Evolutionary conservation across 2,113 vertebrate species (phyloP), one percentile per base, ranked within the genome.

Genomic region (Sterrhoptilus dennistouni): DNA sequence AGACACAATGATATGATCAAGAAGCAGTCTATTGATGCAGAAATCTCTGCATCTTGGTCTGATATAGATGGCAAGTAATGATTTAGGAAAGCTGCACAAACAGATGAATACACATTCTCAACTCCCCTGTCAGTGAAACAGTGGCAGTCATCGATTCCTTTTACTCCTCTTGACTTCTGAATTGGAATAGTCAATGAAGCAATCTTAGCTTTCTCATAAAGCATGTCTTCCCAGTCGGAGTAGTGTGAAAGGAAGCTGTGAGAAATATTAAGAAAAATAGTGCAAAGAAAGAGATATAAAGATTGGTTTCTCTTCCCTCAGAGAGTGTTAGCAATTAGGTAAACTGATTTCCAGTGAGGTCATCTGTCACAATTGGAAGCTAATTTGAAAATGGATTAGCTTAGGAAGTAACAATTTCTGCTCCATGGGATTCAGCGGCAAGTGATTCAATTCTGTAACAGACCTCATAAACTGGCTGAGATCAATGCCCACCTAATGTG

Each of bases 331-430:
- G 54, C 92, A 96, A 86, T 96, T 91, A 97, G 94, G 90, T 95
- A 97, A 97, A 96, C 83, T 50, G 97, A 97, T 97, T 98, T 96
- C 75, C 96, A 94, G 92, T 95, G 95, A 98, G 96, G 93, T 97
- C 97, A 97, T 97, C 96, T 95, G 96, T 97, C 97, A 97, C 96
- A 97, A 98, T 77, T 96, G 98, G 97, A 97, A 94, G 85, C 80
- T 97, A 98, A 98, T 98, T 98, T 98, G 97, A 97, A 98, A 98
- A 97, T 96, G 92, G 96, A 98, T 98, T 97, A 96, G 72, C 8
- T 95, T 88, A 96, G 95, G 95, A 97, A 97, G 96, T 93, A 97
- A 96, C 93, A 96, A 96, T 98, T 98, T 97, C 97, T 98, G 92
- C 97, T 95, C 95, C 76, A 19, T 91, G 94, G 95, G 93, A 89